Base-by-base conservation (phyloP, 2,888 invertebrate species). In the Pseudoips prasinana region DNA sequence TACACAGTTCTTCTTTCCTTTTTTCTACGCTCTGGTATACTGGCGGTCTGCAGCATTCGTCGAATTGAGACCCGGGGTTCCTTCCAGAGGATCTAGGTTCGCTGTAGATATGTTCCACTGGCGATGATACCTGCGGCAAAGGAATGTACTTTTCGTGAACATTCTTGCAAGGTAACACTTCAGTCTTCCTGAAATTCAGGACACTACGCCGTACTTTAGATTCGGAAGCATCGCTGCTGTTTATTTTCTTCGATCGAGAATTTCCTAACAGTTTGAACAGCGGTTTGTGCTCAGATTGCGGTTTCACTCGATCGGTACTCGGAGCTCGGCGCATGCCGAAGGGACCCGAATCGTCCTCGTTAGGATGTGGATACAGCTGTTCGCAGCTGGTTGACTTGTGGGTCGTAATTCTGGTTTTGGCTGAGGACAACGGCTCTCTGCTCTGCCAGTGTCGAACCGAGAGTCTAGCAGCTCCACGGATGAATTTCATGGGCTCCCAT, bases 391-490 rank as follows among this genome's bases (percentile, higher is more conserved):
- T 88, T 5, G 89, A 89, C 54, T 87, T 86, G 45, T 84, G 81
- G 1, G 84, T 73, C 4, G 74, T 53, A 11, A 77, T 70, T 26
- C 86, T 76, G 3, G 76, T 63, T 44, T 85, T 90, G 45, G 53
- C 77, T 44, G 72, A 85, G 38, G 64, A 81, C 63, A 68, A 76
- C 50, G 78, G 90, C 70, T 73, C 90, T 46, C 79, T 82, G 64
- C 68, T 84, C 73, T 80, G 89, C 89, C 84, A 87, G 64, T 84
- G 90, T 68, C 90, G 77, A 65, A 79, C 91, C 64, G 88, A 91
- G 64, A 89, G 79, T 52, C 75, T 79, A 43, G 80, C 90, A 45
- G 81, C 90, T 47, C 85, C 90, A 57, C 79, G 80, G 45, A 79
- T 85, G 58, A 83, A 87, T 55, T 83, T 84, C 77, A 86, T 79